Evolutionary conservation across 2,888 invertebrate species (phyloP), one percentile per base, ranked within the genome.

Genomic region (Cheilosia urbana): DNA sequence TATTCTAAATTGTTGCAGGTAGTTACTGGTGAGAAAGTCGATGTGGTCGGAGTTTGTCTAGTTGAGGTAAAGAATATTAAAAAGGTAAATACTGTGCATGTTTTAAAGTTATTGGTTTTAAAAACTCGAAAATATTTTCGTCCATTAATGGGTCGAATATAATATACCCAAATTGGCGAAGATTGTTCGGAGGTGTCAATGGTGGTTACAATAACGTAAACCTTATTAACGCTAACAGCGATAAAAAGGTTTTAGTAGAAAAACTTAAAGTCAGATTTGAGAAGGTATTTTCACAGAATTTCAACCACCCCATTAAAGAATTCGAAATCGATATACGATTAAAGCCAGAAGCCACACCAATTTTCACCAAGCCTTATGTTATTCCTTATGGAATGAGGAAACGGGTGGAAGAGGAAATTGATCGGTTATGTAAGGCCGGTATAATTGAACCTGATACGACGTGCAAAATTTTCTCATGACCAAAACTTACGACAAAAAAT

Each of bases 371-470:
- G 69, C 73, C 87, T 0, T 72, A 88, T 40, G 78, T 71, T 4
- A 57, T 88, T 13, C 87, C 89, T 3, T 87, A 87, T 58, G 87
- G 87, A 17, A 30, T 79, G 30, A 27, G 17, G 40, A 76, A 27
- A 37, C 75, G 42, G 53, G 80, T 45, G 19, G 80, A 60, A 58
- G 65, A 37, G 80, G 87, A 24, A 85, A 87, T 75, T 30, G 88
- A 57, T 71, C 81, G 58, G 68, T 40, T 68, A 27, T 47, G 30
- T 1, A n/a, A 1, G 6, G 51, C 49, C 11, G 66, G 55, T 17
- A 45, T 69, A 13, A 9, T 69, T n/a, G n/a, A 19, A 13, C n/a
- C n/a, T n/a, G n/a, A n/a, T n/a, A n/a, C n/a, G n/a, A n/a, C n/a
- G n/a, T n/a, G n/a, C n/a, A n/a, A n/a, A n/a, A n/a, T n/a, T n/a